Evolutionary conservation across 2,888 invertebrate genomes (phyloP), one percentile per base, ranked within the genome.

Genomic region (Sphaeridia pumilis): DNA sequence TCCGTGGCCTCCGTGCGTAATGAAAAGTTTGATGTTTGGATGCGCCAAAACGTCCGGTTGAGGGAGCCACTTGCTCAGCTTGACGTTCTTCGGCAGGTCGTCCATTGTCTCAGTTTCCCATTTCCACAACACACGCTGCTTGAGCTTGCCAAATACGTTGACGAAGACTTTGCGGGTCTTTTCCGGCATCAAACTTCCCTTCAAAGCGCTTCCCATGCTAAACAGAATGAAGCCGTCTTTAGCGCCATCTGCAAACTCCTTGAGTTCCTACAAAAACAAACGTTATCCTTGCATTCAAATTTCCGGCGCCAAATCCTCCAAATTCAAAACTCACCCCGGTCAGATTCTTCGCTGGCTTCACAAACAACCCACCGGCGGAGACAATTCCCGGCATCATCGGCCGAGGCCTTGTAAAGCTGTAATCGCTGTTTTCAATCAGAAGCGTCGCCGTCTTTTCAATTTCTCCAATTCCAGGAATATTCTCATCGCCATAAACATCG

Each of bases 141-240:
- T 86, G 31, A 88, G 70, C 24, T 81, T 78, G 1, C 82, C 78
- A 65, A 88, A 79, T 0, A 84, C 86, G 31, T 80, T 76, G 17
- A 86, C 76, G 49, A 88, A 75, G 66, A 83, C 74, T 27, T 77
- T 75, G 50, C 84, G 78, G 0, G 82, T 74, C 3, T 81, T 76
- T 47, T 83, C 78, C 0, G 87, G 86, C 85, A 87, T 87, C 64
- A 81, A 83, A 24, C 80, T 80, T 0, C 85, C 84, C 61, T 80
- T 78, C 0, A 87, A 84, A 1, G 85, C 84, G 0, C 87, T 86
- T 0, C 87, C 87, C 85, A 87, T 86, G 28, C 85, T 86, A 12
- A 87, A 83, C 69, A 82, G 86, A 52, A 87, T 80, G 67, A 87
- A 87, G 3, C 87, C 87, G 36, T 80, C 71, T 0, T 83, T 78